phyloP scores from a whole-genome alignment of 1,140 invertebrate genomes.

The Trichonephila inaurata region DNA sequence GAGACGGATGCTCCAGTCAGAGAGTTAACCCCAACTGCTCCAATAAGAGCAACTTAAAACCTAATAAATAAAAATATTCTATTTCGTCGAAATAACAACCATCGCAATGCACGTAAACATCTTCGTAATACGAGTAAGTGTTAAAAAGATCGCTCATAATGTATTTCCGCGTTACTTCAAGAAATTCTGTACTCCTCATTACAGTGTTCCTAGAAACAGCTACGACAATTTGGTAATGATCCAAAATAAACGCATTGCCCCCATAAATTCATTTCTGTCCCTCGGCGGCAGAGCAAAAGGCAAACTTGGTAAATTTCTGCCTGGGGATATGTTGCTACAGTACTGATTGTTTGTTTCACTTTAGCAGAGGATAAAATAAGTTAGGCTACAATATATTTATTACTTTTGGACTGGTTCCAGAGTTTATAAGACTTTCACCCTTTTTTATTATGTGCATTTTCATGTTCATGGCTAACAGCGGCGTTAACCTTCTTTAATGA shows the following conservation, averaged over 20 bases:
- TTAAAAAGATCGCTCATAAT: not conserved
- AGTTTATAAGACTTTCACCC: constrained; percentile 26
- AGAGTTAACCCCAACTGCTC: too few relatives aligned
- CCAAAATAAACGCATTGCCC: not conserved
- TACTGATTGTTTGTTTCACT: constrained; percentile 14
- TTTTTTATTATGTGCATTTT: not conserved
- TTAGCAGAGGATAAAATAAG: not conserved
- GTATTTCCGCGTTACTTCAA: not conserved
- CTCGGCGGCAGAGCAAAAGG: not conserved
- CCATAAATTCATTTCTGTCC: not conserved
- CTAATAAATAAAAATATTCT: not conserved
- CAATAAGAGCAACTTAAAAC: too few relatives aligned
- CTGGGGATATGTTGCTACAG: not conserved
- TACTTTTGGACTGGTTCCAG: not conserved
- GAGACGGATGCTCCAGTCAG: too few relatives aligned
- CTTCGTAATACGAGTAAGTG: not conserved
- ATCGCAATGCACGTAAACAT: not conserved
- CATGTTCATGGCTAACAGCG: constrained; percentile 23
- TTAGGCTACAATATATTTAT: not conserved
- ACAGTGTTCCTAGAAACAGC: not conserved
- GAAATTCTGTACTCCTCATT: not conserved
- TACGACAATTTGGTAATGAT: not conserved
- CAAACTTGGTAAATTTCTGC: not conserved
- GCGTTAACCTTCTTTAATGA: not conserved
- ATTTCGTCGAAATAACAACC: not conserved